Base-by-base conservation (phyloP, 1,140 invertebrate genomes). In the Cepaea nemoralis region DNA sequence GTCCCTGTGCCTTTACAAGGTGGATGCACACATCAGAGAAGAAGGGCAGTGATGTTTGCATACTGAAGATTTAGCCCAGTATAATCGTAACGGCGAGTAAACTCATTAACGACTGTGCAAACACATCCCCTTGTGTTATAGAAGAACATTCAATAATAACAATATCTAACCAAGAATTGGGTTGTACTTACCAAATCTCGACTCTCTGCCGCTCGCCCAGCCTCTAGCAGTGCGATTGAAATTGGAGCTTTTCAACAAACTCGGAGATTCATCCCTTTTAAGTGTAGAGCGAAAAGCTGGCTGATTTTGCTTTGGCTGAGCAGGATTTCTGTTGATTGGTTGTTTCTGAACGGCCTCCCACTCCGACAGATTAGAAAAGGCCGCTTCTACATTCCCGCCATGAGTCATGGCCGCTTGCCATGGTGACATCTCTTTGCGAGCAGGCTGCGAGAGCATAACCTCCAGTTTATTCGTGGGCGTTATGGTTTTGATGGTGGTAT, bases 321-420 rank as follows among this genome's bases (percentile, higher is more conserved):
- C 40, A 24, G 63, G 75, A 5, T 5, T 12, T 10, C 10, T 31
- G 5, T 31, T 63, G n/a, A 6, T 31, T 6, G 27, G 27, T 10
- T 31, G 59, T 24, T 8, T 8, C 27, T 63, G 59, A 63, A 0
- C 16, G 1, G 6, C 10, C 5, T 31, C 59, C 19, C 6, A 16
- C 14, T 85, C 77, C 12, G 59, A 50, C 19, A 87, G 71, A 67
- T 88, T 84, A 80, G 93, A 89, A 89, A 95, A 95, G 55, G 95
- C 95, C 1, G 92, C 89, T 42, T 95, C 94, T 1, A 95, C 94
- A 16, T 93, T 94, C 16, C 95, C 95, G 45, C 80, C 70, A 0
- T 89, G 87, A 8, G 19, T 19, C 39, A 95, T 88, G 8, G 95
- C 94, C 2, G 95, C 95, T 84, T 95, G 94, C 95, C 95, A 95